These are phyloP conservation scores for Mus caroli DNA, from an alignment of 2,797 vertebrate species.

Conservation along the genomic window DNA sequence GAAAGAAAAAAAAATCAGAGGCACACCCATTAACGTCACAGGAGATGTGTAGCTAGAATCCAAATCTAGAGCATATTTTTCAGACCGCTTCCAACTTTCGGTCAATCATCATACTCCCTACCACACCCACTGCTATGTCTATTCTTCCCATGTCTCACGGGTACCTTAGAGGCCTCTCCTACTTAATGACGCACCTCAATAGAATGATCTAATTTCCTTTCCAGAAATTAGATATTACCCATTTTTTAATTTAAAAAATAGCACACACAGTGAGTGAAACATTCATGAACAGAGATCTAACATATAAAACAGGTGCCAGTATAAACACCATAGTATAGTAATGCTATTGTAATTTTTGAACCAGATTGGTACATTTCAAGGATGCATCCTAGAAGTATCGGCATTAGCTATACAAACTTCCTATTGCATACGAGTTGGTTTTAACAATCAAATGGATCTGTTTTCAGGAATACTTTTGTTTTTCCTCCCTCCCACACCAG, in stretches of 20 bases:
- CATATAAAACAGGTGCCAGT: background rate
- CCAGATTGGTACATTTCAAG: constrained; percentile 4
- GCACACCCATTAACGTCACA: constrained; percentile 35
- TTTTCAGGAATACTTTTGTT: background rate
- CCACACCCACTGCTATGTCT: constrained; percentile 50
- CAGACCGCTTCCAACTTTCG: constrained; percentile 60
- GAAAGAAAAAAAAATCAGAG: constrained; percentile 44
- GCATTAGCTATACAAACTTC: background rate
- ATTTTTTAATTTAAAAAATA: constrained; percentile 22
- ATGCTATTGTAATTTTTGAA: constrained; percentile 36
- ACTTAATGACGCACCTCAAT: constrained; percentile 55
- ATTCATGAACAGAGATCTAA: background rate
- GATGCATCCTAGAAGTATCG: background rate
- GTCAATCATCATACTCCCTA: constrained; percentile 58
- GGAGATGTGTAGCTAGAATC: constrained; percentile 48
- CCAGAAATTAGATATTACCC: background rate
- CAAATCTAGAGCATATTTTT: constrained; percentile 47
- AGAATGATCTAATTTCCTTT: constrained; percentile 63
- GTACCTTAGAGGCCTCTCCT: constrained; percentile 2
- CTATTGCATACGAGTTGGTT: background rate
- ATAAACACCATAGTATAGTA: background rate
- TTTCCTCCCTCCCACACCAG: background rate
- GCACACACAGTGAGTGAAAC: background rate
- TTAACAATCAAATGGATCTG: constrained; percentile 1
- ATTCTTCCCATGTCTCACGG: constrained; percentile 25